Evolutionary conservation across 37 sponge, comb jelly and placozoan genomes (phyloP).

Genomic region (Ianthella basta): DNA sequence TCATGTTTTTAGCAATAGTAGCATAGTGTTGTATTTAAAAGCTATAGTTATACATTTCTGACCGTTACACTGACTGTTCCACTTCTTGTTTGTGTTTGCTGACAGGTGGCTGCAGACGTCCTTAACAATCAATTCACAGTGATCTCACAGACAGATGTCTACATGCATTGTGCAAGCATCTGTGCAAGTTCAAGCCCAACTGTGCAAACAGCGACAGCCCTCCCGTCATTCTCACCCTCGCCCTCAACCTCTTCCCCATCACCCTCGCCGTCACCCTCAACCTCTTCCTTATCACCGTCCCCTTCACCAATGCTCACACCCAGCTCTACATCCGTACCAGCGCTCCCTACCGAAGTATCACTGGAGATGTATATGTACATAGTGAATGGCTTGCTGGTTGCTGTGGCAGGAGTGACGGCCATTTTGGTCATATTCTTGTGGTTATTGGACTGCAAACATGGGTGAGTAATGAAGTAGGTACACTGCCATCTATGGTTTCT

Average conservation of each 20-base stretch:
- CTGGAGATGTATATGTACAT: not conserved
- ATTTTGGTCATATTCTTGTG: not conserved
- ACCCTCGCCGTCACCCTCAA: conserved; percentile 1
- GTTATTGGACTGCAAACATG: not conserved
- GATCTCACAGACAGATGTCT: no score
- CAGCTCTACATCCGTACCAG: not conserved
- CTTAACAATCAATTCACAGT: no score
- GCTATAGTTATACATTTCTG: no score
- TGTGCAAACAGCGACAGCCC: not conserved
- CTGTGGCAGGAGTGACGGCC: not conserved
- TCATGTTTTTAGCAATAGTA: no score
- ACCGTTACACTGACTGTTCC: no score
- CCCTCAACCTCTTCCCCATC: conserved; percentile 5
- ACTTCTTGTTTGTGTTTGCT: no score
- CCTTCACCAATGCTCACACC: not conserved
- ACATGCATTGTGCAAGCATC: not conserved
- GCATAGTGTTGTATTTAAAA: no score
- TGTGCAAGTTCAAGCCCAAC: not conserved
- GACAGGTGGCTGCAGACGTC: no score
- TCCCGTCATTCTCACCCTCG: not conserved
- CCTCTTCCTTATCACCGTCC: conserved; percentile 11
- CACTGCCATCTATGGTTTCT: no score
- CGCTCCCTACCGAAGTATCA: no score
- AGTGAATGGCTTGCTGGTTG: not conserved
- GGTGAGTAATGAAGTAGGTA: not conserved